These are phyloP conservation scores for Zaprionus ornatus DNA, from an alignment of 1,140 invertebrate genomes.

Conservation along the genomic window DNA sequence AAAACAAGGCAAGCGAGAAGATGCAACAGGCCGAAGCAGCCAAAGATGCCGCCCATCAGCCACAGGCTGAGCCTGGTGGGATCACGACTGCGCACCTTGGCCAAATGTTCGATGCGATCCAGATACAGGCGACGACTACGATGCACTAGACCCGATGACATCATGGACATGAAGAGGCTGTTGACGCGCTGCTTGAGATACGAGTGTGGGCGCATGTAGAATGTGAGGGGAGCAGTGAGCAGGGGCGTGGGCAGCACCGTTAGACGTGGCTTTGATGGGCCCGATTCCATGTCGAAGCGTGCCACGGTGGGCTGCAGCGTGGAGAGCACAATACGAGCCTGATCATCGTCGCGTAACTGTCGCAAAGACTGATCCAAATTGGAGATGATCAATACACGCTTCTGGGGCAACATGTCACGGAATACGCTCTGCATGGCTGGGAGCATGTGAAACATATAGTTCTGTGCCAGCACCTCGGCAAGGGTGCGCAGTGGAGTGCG, in stretches of 20 bases:
- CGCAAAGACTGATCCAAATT: neutral
- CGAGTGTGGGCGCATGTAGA: constrained; percentile 77
- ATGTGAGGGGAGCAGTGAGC: constrained; percentile 61
- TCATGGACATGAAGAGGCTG: constrained; percentile 60
- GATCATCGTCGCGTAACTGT: constrained; percentile 40
- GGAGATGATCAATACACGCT: neutral
- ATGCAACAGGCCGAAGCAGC: constrained; percentile 30
- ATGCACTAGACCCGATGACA: constrained; percentile 61
- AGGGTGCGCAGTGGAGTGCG: constrained; percentile 43
- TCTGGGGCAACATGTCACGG: constrained; percentile 19
- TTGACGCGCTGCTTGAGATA: constrained; percentile 59
- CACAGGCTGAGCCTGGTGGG: constrained; percentile 50
- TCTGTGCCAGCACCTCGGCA: constrained; percentile 47
- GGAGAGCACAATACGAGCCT: constrained; percentile 48
- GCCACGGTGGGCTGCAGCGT: constrained; percentile 48
- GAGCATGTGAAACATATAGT: constrained; percentile 56
- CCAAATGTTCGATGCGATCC: constrained; percentile 48
- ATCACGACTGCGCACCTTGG: constrained; percentile 16
- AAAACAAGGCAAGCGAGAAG: constrained; percentile 54
- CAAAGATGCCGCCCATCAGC: constrained; percentile 59
- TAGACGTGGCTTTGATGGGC: constrained; percentile 20
- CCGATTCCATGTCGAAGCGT: constrained; percentile 43
- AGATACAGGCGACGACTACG: constrained; percentile 58
- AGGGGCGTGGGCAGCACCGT: constrained; percentile 45
- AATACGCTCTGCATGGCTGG: constrained; percentile 50